Evolutionary conservation across 1,140 invertebrate species (phyloP).

Genomic region (Cardiocondyla obscurior): DNA sequence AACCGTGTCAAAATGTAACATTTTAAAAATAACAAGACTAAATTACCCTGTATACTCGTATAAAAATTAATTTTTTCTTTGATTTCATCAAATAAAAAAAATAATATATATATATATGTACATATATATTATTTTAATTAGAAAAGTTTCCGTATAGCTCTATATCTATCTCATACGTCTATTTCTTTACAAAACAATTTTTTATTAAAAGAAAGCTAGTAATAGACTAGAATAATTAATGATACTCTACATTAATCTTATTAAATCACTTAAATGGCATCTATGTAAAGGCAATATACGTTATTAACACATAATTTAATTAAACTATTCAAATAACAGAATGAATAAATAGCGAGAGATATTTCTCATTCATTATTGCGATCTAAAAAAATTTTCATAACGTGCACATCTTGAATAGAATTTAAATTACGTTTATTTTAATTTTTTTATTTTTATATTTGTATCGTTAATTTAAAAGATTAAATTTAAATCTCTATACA

Average conservation of each 20-base stretch:
- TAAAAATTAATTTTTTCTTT: neutral
- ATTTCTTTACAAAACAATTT: constrained; percentile 9
- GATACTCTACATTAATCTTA: neutral
- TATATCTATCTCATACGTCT: neutral
- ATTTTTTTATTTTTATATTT: neutral
- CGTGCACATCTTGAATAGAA: neutral
- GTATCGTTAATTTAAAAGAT: neutral
- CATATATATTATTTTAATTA: neutral
- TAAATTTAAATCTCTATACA: neutral
- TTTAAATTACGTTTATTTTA: neutral
- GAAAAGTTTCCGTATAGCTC: neutral
- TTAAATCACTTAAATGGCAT: constrained; percentile 24
- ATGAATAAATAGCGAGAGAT: neutral
- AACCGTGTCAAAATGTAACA: too few relatives aligned
- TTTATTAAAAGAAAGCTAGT: neutral
- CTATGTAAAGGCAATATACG: neutral
- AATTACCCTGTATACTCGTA: too few relatives aligned
- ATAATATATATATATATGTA: too few relatives aligned
- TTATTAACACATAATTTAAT: neutral
- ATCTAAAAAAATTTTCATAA: neutral
- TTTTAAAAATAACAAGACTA: too few relatives aligned
- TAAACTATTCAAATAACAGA: constrained; percentile 4
- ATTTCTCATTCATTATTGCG: neutral
- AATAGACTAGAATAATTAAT: constrained; percentile 42
- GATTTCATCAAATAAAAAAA: too few relatives aligned